phyloP scores from a whole-genome alignment of 1,140 invertebrate genomes.

The Bemisia tabaci region DNA sequence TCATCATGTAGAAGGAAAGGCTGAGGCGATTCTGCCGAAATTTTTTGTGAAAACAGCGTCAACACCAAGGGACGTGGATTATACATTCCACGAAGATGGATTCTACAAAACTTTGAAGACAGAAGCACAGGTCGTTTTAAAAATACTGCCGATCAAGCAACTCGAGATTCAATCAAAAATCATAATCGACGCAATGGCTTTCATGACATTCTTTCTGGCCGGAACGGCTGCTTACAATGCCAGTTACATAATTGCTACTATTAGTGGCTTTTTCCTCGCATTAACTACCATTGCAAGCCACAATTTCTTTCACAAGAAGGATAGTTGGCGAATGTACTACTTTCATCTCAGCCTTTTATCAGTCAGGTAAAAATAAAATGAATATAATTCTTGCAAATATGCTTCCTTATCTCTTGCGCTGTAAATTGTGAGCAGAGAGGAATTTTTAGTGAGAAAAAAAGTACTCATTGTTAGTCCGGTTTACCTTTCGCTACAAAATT shows the following conservation, averaged over 20 bases:
- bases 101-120: slow-evolving; percentile 49
- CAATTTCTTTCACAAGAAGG: slow-evolving; percentile 66
- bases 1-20: slow-evolving; percentile 38
- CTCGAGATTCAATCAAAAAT: slow-evolving; percentile 14
- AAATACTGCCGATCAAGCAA: not conserved
- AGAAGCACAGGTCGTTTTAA: slow-evolving; percentile 8
- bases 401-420: too few species aligned
- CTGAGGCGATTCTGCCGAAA: slow-evolving; percentile 38
- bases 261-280: slow-evolving; percentile 39
- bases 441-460: too few species aligned
- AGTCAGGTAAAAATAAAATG: too few species aligned
- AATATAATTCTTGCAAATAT: too few species aligned
- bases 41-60: slow-evolving; percentile 42
- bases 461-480: too few species aligned
- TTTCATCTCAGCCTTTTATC: slow-evolving; percentile 53
- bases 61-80: slow-evolving; percentile 42
- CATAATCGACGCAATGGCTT: slow-evolving; percentile 33
- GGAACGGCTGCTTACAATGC: slow-evolving; percentile 35
- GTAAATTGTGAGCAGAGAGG: too few species aligned
- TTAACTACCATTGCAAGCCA: slow-evolving; percentile 47
- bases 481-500: too few species aligned
- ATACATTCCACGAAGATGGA: slow-evolving; percentile 50
- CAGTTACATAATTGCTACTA: slow-evolving; percentile 30
- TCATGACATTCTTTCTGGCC: slow-evolving; percentile 35
- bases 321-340: slow-evolving; percentile 71